Conservation (phyloP, 2,888 invertebrate species). For the Nesidiocoris tenuis region DNA sequence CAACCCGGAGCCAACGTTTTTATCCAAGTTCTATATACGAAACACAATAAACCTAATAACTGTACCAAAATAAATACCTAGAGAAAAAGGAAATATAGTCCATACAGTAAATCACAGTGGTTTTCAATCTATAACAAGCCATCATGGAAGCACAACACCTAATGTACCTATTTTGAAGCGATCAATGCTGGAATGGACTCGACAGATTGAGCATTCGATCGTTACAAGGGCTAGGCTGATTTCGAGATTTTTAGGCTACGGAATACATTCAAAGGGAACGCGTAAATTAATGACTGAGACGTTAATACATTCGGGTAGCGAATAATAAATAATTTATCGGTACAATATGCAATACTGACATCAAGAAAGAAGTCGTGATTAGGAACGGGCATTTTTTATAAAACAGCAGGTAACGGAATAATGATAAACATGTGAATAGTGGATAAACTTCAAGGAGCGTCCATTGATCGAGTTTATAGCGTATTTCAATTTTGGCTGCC, state of each 20-base stretch:
- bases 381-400: too few species aligned
- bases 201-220: background rate
- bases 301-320: background rate
- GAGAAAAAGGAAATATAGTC: slow-evolving; percentile 45
- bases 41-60: background rate
- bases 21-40: too few species aligned
- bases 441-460: too few species aligned
- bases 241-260: background rate
- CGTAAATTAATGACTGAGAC: background rate
- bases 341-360: too few species aligned
- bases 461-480: too few species aligned
- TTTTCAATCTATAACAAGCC: slow-evolving; percentile 45
- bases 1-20: too few species aligned
- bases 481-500: too few species aligned
- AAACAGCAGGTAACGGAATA: too few species aligned
- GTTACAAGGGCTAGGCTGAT: background rate
- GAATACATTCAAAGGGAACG: background rate
- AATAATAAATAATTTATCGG: background rate
- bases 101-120: slow-evolving; percentile 46
- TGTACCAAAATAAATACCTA: slow-evolving; percentile 42
- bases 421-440: too few species aligned
- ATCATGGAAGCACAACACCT: slow-evolving; percentile 44
- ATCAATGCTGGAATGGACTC: slow-evolving; percentile 21
- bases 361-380: too few species aligned
- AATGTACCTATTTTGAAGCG: background rate